Base-by-base conservation (phyloP, 2,888 invertebrate species). In the Callyntrura guangdongensis region DNA sequence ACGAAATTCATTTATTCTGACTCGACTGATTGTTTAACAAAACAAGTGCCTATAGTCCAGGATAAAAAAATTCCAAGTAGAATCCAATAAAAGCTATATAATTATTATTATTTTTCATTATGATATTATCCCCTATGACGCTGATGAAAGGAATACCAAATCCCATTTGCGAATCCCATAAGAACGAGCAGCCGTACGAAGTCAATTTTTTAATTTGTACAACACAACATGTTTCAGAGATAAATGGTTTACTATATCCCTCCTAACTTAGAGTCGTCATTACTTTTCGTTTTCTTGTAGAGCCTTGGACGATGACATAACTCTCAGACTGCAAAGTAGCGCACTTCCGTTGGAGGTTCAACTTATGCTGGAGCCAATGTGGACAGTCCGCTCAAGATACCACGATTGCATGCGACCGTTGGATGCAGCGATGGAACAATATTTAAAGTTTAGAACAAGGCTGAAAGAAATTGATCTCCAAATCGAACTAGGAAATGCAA, bases 361-460 rank as follows among this genome's bases (percentile, higher is more conserved):
- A 56, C 25, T 91, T 20, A 74, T 84, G 61, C 14, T 91, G 47
- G 17, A 77, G 36, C 91, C 91, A 6, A 83, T 91, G 84, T 87
- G 91, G 91, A 77, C 67, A 2, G 67, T 91, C 0, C 72, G 84
- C 6, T 87, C 84, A 25, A 56, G 69, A 20, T 84, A 87, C 20
- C 79, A 79, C n/a, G 67, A 83, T 36, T 36, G 72, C 14, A 84
- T 87, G 67, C 27, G 36, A 0, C 87, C 91, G 8, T 59, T 91
- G n/a, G 86, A 91, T 36, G 36, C 59, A 36, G 87, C 82, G 4
- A 83, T 87, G 83, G 56, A 79, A 14, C 14, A 74, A 11, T 91
- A 91, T 49, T 79, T 88, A 61, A 14, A 77, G 12, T 84, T 84
- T 22, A 79, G 91, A 49, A 8, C 1, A 1, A 56, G 49, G 12